Percentiles rank a stretch among this genome's conserved stretches.
phyloP scores from a whole-genome alignment of 2,888 invertebrate species.

The Athalia rosae region DNA sequence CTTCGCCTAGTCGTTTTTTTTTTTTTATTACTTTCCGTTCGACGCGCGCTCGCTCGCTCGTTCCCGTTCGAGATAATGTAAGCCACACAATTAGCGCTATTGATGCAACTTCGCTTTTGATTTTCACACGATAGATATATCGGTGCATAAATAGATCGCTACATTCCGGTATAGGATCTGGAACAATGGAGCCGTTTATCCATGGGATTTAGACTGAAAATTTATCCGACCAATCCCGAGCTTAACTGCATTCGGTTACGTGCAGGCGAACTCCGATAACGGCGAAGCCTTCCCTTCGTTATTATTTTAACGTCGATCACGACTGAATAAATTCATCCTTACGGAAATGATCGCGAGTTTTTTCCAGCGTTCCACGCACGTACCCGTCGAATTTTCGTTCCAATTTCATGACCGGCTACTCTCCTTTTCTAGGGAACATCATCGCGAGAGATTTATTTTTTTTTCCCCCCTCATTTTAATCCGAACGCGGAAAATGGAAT shows the following conservation, averaged over 20 bases:
- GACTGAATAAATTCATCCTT: no score
- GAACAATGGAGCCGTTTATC: slow-evolving; percentile 27
- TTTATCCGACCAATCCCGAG: slow-evolving; percentile 16
- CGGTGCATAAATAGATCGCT: no score
- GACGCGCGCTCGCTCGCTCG: background rate
- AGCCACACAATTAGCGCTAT: background rate
- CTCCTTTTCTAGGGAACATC: background rate
- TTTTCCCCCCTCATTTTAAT: background rate
- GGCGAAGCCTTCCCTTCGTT: background rate
- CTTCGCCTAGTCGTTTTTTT: no score
- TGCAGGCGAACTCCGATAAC: slow-evolving; percentile 30
- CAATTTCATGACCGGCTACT: background rate
- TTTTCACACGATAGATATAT: background rate
- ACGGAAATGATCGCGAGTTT: no score
- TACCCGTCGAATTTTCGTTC: no score
- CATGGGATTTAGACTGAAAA: background rate
- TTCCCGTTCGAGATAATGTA: slow-evolving; percentile 30
- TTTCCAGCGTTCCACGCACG: no score
- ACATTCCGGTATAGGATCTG: background rate
- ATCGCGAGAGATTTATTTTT: slow-evolving; percentile 4
- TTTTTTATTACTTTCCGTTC: background rate
- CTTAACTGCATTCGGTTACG: slow-evolving; percentile 21
- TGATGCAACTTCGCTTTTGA: slow-evolving; percentile 1
- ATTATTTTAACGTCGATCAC: no score
- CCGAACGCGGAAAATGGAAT: background rate